Conservation (phyloP, 1,140 invertebrate genomes). For the Periplaneta americana region DNA sequence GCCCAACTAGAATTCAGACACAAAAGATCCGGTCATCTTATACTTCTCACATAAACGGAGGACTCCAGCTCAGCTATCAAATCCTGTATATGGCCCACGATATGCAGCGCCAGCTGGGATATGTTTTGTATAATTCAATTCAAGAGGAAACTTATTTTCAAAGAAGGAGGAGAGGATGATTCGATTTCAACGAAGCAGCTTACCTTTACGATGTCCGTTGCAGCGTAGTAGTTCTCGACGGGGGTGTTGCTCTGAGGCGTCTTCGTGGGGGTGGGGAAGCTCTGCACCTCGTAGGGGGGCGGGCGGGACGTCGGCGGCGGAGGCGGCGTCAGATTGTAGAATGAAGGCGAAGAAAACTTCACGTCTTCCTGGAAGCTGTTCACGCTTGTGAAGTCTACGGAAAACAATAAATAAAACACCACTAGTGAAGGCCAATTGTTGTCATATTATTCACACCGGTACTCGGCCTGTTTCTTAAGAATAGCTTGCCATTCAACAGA, state of each 20-base stretch:
- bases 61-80: not conserved
- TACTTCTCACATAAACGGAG: not conserved
- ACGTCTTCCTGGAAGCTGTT: slow-evolving; percentile 45
- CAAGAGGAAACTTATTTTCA: not conserved
- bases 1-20: too few relatives aligned
- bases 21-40: too few relatives aligned
- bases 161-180: not conserved
- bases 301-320: slow-evolving; percentile 30
- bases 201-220: slow-evolving; percentile 66
- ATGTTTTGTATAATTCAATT: not conserved
- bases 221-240: slow-evolving; percentile 60
- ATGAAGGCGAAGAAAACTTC: slow-evolving; percentile 42
- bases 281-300: slow-evolving; percentile 36
- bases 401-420: too few relatives aligned
- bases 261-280: slow-evolving; percentile 23
- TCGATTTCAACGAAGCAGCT: slow-evolving; percentile 25
- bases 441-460: too few relatives aligned
- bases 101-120: not conserved
- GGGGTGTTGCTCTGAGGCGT: slow-evolving; percentile 39
- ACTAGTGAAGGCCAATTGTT: too few relatives aligned
- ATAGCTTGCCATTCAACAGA: too few relatives aligned
- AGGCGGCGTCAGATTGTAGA: slow-evolving; percentile 39
- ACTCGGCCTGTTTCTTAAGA: too few relatives aligned
- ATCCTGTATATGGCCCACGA: not conserved
- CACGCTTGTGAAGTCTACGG: slow-evolving; percentile 42